A percentile compares a stretch with the other conserved stretches of the same genome.
Evolutionary conservation across 2,113 vertebrate genomes (phyloP).

Genomic region (Hippolais icterina): DNA sequence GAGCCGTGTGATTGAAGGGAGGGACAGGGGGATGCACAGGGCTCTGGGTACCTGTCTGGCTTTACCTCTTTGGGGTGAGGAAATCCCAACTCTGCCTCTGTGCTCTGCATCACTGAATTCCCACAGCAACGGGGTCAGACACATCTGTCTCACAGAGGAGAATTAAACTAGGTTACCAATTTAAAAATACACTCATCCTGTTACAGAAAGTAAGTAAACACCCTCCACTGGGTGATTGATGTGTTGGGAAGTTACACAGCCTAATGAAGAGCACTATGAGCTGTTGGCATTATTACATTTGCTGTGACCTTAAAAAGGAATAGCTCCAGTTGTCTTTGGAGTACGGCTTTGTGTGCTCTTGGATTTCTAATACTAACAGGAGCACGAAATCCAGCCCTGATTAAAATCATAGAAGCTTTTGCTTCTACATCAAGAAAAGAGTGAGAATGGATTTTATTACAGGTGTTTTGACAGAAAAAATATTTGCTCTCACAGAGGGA

Average conservation of each 20-base stretch:
- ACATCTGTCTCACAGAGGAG: background rate
- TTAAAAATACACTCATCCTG: background rate
- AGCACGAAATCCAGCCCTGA: background rate
- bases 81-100: background rate
- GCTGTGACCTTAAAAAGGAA: conserved; percentile 52
- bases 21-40: accelerated
- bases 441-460: background rate
- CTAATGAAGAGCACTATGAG: conserved; percentile 28
- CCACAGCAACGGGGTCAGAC: accelerated
- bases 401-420: conserved; percentile 41
- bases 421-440: background rate
- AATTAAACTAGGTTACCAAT: background rate
- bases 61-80: background rate
- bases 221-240: background rate
- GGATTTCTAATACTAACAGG: conserved; percentile 30
- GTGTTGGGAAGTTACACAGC: background rate
- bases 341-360: conserved; percentile 10
- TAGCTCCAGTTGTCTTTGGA: conserved; percentile 5
- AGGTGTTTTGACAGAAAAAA: conserved; percentile 38
- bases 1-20: background rate
- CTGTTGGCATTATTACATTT: conserved; percentile 46
- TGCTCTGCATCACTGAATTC: background rate
- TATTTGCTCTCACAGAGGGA: conserved; percentile 35
- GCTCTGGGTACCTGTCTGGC: background rate
- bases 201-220: conserved; percentile 3